A percentile compares a stretch with the other conserved stretches of the same genome.
Conservation (phyloP, 2,888 invertebrate species). For the Cephus pygmeus region DNA sequence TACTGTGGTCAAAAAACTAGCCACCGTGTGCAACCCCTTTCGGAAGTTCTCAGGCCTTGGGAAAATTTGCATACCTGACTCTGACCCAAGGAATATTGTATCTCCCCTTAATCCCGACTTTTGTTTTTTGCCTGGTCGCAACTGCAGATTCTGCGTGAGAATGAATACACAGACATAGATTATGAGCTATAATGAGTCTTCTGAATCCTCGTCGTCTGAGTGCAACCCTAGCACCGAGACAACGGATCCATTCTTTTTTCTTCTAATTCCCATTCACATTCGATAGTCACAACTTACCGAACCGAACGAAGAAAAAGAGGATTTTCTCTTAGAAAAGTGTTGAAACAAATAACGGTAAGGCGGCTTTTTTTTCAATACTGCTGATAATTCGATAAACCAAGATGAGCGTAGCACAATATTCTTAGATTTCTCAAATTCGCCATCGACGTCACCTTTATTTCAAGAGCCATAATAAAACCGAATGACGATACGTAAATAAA, state of each 20-base stretch:
- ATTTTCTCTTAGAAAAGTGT: background rate
- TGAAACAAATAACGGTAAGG: background rate
- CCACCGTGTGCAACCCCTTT: slow-evolving; percentile 40
- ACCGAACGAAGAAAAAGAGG: background rate
- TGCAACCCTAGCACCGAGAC: background rate
- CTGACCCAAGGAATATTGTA: slow-evolving; percentile 6
- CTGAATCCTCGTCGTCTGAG: background rate
- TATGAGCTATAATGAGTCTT: background rate
- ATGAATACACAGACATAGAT: background rate
- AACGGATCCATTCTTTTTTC: background rate
- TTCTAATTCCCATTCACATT: background rate
- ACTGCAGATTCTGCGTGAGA: slow-evolving; percentile 8
- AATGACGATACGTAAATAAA: background rate
- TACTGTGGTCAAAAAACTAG: slow-evolving; percentile 51
- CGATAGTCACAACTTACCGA: background rate
- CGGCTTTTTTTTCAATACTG: background rate
- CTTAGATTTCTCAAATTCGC: background rate
- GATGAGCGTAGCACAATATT: background rate
- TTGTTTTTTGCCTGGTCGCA: slow-evolving; percentile 19
- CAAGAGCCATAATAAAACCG: background rate
- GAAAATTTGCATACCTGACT: slow-evolving; percentile 42
- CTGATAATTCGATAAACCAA: background rate
- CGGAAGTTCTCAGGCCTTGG: slow-evolving; percentile 33
- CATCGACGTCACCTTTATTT: background rate
- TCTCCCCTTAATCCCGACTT: slow-evolving; percentile 16